phyloP scores from a whole-genome alignment of 2,113 vertebrate species.

The Galeopterus variegatus region DNA sequence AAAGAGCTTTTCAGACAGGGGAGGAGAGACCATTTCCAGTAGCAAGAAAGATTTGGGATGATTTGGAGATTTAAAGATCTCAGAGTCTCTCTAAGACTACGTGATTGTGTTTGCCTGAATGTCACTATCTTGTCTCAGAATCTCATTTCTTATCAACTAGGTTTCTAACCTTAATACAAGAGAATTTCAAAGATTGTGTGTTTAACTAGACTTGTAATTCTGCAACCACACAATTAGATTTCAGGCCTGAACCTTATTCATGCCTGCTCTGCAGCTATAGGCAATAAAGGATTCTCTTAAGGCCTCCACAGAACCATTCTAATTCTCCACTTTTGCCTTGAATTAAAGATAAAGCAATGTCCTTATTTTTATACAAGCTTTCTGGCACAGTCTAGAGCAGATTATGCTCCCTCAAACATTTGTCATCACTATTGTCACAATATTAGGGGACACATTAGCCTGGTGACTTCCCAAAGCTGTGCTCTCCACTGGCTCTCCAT shows the following conservation, averaged over 20 bases:
- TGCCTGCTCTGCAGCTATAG: not conserved
- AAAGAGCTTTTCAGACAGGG: not conserved
- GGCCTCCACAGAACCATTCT: not conserved
- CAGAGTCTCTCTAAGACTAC: not conserved
- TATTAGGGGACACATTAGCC: not conserved
- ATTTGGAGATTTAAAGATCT: not conserved
- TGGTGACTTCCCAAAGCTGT: not conserved
- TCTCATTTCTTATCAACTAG: not conserved
- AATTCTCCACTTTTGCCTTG: not conserved
- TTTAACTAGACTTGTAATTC: conserved; percentile 20
- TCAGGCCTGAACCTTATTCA: not conserved
- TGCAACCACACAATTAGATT: not conserved
- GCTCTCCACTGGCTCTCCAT: not conserved
- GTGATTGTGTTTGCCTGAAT: not conserved
- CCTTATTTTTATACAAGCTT: not conserved
- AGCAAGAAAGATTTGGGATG: not conserved
- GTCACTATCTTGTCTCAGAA: not conserved
- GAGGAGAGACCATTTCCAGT: not conserved
- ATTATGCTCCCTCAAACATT: not conserved
- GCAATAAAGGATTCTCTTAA: not conserved
- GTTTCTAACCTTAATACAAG: not conserved
- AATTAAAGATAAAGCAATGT: not conserved
- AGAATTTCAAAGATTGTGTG: not conserved
- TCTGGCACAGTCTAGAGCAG: not conserved
- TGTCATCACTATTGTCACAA: not conserved